Percentiles rank a stretch among this genome's conserved stretches.
Conservation (phyloP, 1,140 invertebrate species). For the Drosophila trapezifrons region DNA sequence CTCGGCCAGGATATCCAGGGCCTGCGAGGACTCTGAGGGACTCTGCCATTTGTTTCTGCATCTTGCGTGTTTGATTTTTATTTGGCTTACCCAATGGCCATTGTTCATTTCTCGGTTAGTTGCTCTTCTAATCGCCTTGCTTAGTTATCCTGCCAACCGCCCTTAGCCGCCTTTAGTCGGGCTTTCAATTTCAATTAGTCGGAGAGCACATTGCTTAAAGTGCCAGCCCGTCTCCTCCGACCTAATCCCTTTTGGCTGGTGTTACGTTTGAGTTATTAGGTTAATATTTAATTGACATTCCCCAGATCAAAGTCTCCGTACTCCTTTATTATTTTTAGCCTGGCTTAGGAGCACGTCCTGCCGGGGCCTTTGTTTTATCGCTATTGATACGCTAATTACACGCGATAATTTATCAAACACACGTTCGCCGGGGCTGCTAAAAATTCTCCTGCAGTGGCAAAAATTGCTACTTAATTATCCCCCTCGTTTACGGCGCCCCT, state of each 20-base stretch:
- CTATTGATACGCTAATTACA: slow-evolving; percentile 79
- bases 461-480: slow-evolving; percentile 79
- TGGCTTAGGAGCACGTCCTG: slow-evolving; percentile 17
- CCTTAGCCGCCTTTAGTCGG: slow-evolving; percentile 31
- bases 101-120: slow-evolving; percentile 79
- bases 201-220: slow-evolving; percentile 51
- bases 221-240: slow-evolving; percentile 3
- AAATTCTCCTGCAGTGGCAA: slow-evolving; percentile 75
- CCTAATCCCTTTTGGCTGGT: slow-evolving; percentile 22
- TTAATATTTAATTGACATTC: slow-evolving; percentile 66
- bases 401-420: slow-evolving; percentile 70
- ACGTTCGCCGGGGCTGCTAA: slow-evolving; percentile 45
- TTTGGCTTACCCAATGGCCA: slow-evolving; percentile 61
- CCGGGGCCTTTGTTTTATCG: slow-evolving; percentile 43
- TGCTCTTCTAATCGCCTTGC: slow-evolving; percentile 73
- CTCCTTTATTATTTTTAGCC: slow-evolving; percentile 22
- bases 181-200: slow-evolving; percentile 69
- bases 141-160: slow-evolving; percentile 34
- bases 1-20: neutral
- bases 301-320: slow-evolving; percentile 1
- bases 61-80: slow-evolving; percentile 72
- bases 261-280: slow-evolving; percentile 48
- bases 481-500: slow-evolving; percentile 16
- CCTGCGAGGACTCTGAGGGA: slow-evolving; percentile 15
- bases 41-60: slow-evolving; percentile 60